A percentile compares a stretch with the other conserved stretches of the same genome.
Conservation (phyloP, 2,113 vertebrate species). For the Cranoglanis bouderius region DNA sequence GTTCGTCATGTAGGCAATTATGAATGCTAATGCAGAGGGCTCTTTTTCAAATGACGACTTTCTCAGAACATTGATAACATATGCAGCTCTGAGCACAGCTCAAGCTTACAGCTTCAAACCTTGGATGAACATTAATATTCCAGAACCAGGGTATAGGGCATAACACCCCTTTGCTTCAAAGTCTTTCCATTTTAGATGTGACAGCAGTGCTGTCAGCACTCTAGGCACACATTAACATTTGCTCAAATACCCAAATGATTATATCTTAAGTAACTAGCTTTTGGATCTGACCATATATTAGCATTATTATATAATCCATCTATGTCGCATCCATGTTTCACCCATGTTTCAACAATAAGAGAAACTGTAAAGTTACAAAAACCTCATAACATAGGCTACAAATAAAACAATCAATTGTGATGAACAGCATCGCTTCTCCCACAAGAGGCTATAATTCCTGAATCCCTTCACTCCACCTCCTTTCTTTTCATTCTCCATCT, state of each 20-base stretch:
- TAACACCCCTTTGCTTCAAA: constrained; percentile 25
- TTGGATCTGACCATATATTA: neutral
- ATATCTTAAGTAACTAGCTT: neutral
- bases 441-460: constrained; percentile 29
- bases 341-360: neutral
- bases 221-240: constrained; percentile 16
- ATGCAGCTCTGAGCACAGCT: constrained; percentile 22
- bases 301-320: neutral
- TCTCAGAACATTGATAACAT: constrained; percentile 42
- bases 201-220: constrained; percentile 3
- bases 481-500: constrained; percentile 35
- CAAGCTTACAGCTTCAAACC: constrained; percentile 3
- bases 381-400: neutral
- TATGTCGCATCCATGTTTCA: neutral
- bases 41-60: constrained; percentile 71
- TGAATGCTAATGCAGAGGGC: constrained; percentile 81
- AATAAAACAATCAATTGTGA: constrained; percentile 27
- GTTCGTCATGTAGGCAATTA: constrained; percentile 95
- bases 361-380: neutral
- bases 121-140: constrained; percentile 20
- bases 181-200: neutral
- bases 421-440: constrained; percentile 26
- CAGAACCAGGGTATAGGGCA: neutral
- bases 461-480: constrained; percentile 29
- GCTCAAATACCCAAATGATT: neutral